phyloP scores from a whole-genome alignment of 2,888 invertebrate species.

The Drosophila anceps region DNA sequence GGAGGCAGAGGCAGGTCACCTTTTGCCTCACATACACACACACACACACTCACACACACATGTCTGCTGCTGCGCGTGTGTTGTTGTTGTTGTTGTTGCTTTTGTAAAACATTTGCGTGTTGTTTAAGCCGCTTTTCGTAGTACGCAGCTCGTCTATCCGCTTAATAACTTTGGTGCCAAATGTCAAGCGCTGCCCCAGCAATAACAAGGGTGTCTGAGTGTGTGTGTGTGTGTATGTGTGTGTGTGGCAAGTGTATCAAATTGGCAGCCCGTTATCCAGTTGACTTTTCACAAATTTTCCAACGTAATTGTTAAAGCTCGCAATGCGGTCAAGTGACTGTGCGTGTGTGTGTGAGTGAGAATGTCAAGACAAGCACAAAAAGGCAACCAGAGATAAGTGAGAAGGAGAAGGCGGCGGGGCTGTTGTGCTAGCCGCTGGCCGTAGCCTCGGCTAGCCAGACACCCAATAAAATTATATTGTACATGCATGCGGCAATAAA shows the following conservation, averaged over 20 bases:
- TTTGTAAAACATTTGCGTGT: constrained; percentile 59
- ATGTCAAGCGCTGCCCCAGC: constrained; percentile 54
- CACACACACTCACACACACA: constrained; percentile 5
- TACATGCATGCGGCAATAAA: constrained; percentile 73
- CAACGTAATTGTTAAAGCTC: constrained; percentile 79
- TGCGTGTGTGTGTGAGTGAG: constrained; percentile 3
- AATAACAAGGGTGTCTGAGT: constrained; percentile 4
- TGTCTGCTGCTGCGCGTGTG: constrained; percentile 10
- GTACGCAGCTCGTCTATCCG: constrained; percentile 24
- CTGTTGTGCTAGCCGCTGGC: neutral
- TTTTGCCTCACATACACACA: constrained; percentile 4
- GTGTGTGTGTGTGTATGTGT: constrained; percentile 11
- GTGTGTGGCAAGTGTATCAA: constrained; percentile 76
- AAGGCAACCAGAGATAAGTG: neutral
- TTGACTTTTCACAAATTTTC: constrained; percentile 75
- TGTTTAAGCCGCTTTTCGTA: constrained; percentile 65
- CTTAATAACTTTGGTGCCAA: constrained; percentile 75
- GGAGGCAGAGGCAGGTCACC: constrained; percentile 9
- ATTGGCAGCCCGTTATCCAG: constrained; percentile 63
- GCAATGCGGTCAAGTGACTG: constrained; percentile 52
- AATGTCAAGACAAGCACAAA: constrained; percentile 17
- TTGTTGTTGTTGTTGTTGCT: constrained; percentile 10
- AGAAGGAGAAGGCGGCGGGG: neutral
- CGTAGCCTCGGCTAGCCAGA: constrained; percentile 41
- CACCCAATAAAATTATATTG: constrained; percentile 73